Base-by-base conservation (phyloP, 1,140 invertebrate genomes). In the Homarus americanus region DNA sequence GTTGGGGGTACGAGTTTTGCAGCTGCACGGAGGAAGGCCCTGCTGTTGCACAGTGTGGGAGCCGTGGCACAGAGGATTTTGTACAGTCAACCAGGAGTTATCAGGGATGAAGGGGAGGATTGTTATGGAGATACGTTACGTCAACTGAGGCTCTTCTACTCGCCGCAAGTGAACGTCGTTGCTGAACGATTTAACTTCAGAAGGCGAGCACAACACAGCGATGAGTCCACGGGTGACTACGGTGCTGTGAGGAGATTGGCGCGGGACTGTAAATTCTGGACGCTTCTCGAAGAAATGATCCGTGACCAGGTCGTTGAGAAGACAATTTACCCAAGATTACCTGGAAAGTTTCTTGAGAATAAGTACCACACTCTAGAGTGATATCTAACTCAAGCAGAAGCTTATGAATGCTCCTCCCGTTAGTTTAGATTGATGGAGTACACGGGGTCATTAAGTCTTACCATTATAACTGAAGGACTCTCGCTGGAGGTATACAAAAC, bases 61-160 rank as follows among this genome's bases (percentile, higher is more conserved):
- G 32, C 72, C 15, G 72, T 12, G 28, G 72, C 72, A 34, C 72
- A 75, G 32, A 20, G 72, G 20, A 34, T 75, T 12, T n/a, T n/a
- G 9, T 32, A 34, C 72, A 75, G 72, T 34, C 72, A 75, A 34
- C 72, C 72, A 10, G 9, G 9, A 34, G 72, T 75, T n/a, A 75
- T 34, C 10, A 75, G 28, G 72, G 20, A 75, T 15, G 20, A 75
- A 75, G 72, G 72, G 32, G n/a, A 75, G 72, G 72, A 75, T 34
- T 10, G 28, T 10, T 75, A 75, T 15, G 72, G 10, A 75, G 72
- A 10, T n/a, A 32, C 72, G 20, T 34, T 75, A 75, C 72, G 32
- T 10, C 72, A 75, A 34, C 72, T 75, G 20, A 75, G 32, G 72
- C 32, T 34, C 9, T 75, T 75, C 72, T 75, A 75, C 28, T 75